Conservation (phyloP, 2,888 invertebrate species). For the Apotomis turbidana region DNA sequence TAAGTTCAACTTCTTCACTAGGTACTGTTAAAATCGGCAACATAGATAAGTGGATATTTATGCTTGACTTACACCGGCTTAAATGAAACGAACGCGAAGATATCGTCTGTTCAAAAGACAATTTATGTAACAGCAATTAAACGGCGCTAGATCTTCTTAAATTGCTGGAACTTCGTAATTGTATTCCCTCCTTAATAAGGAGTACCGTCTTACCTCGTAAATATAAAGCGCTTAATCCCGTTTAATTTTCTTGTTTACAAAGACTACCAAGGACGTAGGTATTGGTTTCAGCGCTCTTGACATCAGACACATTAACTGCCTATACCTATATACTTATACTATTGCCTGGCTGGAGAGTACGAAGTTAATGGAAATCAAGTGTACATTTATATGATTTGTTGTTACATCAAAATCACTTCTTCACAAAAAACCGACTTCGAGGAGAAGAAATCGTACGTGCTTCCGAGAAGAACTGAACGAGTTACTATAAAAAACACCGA, state of each 20-base stretch:
- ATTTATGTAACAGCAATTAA: constrained; percentile 75
- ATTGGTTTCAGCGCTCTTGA: constrained; percentile 28
- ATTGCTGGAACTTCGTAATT: constrained; percentile 75
- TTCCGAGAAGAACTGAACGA: too few species aligned
- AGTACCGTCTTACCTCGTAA: constrained; percentile 71
- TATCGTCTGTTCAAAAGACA: constrained; percentile 72
- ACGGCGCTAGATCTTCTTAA: constrained; percentile 72
- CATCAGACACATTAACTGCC: constrained; percentile 10
- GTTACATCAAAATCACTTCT: too few species aligned
- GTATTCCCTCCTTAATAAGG: constrained; percentile 72
- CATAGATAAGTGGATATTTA: not conserved
- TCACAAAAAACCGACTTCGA: too few species aligned
- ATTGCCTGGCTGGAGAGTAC: not conserved
- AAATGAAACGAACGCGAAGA: constrained; percentile 62
- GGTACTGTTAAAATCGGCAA: constrained; percentile 3
- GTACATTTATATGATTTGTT: too few species aligned
- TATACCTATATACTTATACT: constrained; percentile 1
- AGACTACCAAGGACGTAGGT: constrained; percentile 48
- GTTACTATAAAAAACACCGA: too few species aligned
- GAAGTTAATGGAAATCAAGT: not conserved
- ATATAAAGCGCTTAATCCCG: constrained; percentile 70
- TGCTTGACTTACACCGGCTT: constrained; percentile 25
- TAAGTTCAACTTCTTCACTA: not conserved
- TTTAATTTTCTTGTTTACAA: constrained; percentile 71
- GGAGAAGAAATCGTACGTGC: too few species aligned